These are phyloP conservation scores for Eumacrocentrus americanus DNA, from an alignment of 2,888 invertebrate genomes.

Conservation along the genomic window DNA sequence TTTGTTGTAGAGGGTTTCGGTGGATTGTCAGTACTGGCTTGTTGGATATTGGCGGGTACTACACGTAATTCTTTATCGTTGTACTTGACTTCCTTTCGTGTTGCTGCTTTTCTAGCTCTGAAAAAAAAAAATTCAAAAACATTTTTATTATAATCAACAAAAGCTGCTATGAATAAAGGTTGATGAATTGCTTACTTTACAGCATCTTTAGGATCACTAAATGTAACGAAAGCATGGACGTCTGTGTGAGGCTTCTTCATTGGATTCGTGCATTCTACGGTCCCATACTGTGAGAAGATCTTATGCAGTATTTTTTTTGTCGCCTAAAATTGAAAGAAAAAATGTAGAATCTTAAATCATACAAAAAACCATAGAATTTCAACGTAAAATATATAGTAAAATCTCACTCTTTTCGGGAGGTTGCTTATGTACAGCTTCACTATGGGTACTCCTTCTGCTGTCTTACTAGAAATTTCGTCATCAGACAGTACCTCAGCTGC, in stretches of 20 bases:
- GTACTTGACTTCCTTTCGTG: neutral
- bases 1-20: neutral
- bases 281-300: neutral
- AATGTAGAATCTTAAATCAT: neutral
- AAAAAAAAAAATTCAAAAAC: no score
- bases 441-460: neutral
- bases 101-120: conserved; percentile 1
- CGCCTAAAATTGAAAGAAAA: neutral
- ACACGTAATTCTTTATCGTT: neutral
- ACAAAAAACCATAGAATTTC: neutral
- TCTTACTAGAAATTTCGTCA: neutral
- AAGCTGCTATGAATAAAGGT: no score
- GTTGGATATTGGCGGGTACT: neutral
- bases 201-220: neutral
- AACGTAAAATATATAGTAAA: no score
- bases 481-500: neutral
- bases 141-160: no score
- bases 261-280: neutral
- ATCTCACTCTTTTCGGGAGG: neutral
- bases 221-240: neutral
- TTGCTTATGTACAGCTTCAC: conserved; percentile 7
- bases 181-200: neutral
- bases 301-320: neutral
- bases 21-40: neutral
- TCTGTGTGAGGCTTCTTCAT: neutral